Percentiles rank a stretch among this genome's conserved stretches.
Conservation (phyloP, 2,888 invertebrate species). For the Pogonocherus hispidulus region DNA sequence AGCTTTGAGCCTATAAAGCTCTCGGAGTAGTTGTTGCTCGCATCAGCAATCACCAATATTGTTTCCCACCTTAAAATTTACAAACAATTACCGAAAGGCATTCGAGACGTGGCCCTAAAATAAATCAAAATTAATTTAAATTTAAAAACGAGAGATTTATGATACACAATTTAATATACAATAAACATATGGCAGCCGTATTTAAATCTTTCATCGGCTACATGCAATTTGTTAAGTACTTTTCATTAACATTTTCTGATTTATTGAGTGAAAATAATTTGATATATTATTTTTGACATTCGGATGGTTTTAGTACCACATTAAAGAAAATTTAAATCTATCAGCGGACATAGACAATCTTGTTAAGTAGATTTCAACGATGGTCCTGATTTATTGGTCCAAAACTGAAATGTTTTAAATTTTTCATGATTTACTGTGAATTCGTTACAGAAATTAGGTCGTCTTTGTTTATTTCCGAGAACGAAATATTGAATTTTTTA, state of each 20-base stretch:
- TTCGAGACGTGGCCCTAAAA: constrained; percentile 1
- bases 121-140: constrained; percentile 19
- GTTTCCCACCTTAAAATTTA: background rate
- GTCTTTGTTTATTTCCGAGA: background rate
- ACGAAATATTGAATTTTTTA: background rate
- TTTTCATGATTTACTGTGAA: background rate
- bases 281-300: constrained; percentile 1
- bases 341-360: background rate
- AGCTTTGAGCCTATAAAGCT: constrained; percentile 8
- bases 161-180: background rate
- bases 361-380: background rate
- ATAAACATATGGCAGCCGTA: constrained; percentile 4
- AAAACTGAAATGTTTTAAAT: background rate
- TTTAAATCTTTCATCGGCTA: constrained; percentile 20
- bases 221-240: constrained; percentile 17
- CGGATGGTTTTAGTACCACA: background rate
- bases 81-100: constrained; percentile 4
- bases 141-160: constrained; percentile 27
- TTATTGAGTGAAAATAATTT: constrained; percentile 12
- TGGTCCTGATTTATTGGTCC: background rate
- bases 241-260: constrained; percentile 21
- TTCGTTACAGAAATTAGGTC: background rate
- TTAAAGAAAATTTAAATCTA: constrained; percentile 3
- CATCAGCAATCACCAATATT: background rate
- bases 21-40: constrained; percentile 1